Base-by-base conservation (phyloP, 2,888 invertebrate species). In the Drosophila atroscutellata region DNA sequence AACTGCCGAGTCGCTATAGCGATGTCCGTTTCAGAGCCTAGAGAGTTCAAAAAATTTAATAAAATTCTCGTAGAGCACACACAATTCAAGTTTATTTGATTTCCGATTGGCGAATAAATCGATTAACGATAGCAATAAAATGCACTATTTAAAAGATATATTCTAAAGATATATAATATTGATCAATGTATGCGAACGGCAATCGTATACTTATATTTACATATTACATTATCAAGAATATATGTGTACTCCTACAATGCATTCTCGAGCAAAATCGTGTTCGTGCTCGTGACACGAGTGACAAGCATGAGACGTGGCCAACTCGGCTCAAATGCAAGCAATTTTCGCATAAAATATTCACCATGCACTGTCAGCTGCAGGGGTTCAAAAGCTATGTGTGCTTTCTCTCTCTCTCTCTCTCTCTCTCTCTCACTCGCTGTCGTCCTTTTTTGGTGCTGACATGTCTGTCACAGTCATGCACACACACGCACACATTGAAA, bases 281-380 rank as follows among this genome's bases (percentile, higher is more conserved):
- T 8, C 32, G 32, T 52, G 24, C 3, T 37, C 55, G 39, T 55
- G 55, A 28, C 39, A 56, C 55, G 55, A 28, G 13, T 15, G 39
- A 28, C 2, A 15, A 6, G 9, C 42, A 42, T 20, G 28, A 15
- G 15, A 42, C 5, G 5, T 3, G 28, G 13, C 20, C 28, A 15
- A 28, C 50, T 50, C 50, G 13, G 50, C 28, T 28, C 3, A 18
- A 28, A 8, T 28, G n/a, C 50, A 28, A 50, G 11, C 6, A 28
- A n/a, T 39, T 36, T 54, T 11, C 18, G 0, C n/a, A 11, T 8
- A 24, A 32, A 39, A 8, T 28, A 52, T 13, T 54, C 13, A 20
- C 20, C 30, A 24, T 34, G 30, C 50, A 51, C 9, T 51, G 51
- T 49, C 52, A 62, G 59, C 45, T 50, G 79, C 75, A 75, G 77